Base-by-base conservation (phyloP, 1,140 invertebrate species). In the Zaprionus inermis region DNA sequence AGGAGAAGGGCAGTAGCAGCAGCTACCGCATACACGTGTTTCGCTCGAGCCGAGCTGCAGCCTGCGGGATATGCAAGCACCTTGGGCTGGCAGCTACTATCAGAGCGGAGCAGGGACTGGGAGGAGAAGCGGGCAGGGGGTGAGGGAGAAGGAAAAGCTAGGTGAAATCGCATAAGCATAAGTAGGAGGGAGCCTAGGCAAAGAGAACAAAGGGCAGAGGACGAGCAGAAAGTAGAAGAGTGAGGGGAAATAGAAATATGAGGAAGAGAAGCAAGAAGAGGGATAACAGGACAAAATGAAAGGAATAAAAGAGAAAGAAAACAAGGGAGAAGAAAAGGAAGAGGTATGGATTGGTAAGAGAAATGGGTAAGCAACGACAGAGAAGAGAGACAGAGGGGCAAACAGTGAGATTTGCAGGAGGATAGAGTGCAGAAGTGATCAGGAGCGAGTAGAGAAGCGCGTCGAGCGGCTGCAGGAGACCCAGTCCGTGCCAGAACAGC, bases 51-150 rank as follows among this genome's bases (percentile, higher is more conserved):
- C 16, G 18, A 14, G 1, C 24, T 28, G 24, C 24, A 28, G 24
- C 24, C 38, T 32, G 16, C 18, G 36, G 46, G 54, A 58, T 68
- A 52, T 60, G 66, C 30, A 61, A 52, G 57, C 34, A 14, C 36
- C 32, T 38, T 20, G 28, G 34, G 41, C 46, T 49, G 20, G 18
- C 44, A 41, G 6, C n/a, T 44, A 16, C 38, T 44, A 16, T n/a
- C 38, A 9, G n/a, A 9, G n/a, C 5, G 24, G 24, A 28, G 24
- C 24, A n/a, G n/a, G n/a, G 2, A 0, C 6, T 2, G 7, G 7
- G 14, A 16, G 5, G 38, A 12, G 44, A 20, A 9, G 16, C 6
- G 4, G 4, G 30, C 3, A 32, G 5, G 30, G 1, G 11, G 0
- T 4, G 18, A 18, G 18, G 7, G n/a, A n/a, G n/a, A 44, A 9